A percentile compares a stretch with the other conserved stretches of the same genome.
phyloP scores from a whole-genome alignment of 92 coral and sea anemone species.

The Porites rus region DNA sequence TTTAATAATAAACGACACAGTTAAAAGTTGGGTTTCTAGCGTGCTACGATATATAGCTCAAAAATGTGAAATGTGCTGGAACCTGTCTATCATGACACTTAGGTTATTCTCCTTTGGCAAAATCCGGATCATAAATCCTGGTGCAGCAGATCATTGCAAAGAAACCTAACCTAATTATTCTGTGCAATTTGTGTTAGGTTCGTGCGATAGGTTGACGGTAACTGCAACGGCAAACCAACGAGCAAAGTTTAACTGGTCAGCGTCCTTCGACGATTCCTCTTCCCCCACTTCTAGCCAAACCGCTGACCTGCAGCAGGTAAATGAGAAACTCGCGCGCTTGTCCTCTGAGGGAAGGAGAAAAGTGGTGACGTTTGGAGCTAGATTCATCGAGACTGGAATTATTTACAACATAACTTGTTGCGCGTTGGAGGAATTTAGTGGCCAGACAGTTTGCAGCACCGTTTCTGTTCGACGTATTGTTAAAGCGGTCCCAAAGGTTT shows the following conservation, averaged over 20 bases:
- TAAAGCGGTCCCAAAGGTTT: slow-evolving; percentile 3
- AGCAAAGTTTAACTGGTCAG: slow-evolving; percentile 19
- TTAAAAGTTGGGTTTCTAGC: no score
- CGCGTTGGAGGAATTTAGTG: slow-evolving; percentile 4
- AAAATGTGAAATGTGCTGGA: no score
- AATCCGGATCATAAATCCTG: no score
- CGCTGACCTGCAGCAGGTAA: slow-evolving; percentile 7
- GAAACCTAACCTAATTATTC: background rate
- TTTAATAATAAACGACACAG: no score
- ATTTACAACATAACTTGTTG: slow-evolving; percentile 15
- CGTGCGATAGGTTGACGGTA: slow-evolving; percentile 7
- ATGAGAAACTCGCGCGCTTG: slow-evolving; percentile 11
- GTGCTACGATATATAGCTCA: no score
- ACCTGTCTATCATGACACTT: no score
- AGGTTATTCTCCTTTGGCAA: no score
- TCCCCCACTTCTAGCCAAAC: slow-evolving; percentile 2
- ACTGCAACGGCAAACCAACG: background rate
- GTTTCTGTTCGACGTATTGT: slow-evolving; percentile 6
- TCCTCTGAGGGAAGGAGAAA: slow-evolving; percentile 9
- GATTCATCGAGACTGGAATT: background rate
- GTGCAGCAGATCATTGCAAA: no score
- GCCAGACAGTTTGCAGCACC: slow-evolving; percentile 13
- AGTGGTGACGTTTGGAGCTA: background rate
- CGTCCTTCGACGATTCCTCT: background rate
- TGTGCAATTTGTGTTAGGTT: background rate